Evolutionary conservation across 2,113 vertebrate genomes (phyloP), one percentile per base, ranked within the genome.

Genomic region (Phocoena phocoena): DNA sequence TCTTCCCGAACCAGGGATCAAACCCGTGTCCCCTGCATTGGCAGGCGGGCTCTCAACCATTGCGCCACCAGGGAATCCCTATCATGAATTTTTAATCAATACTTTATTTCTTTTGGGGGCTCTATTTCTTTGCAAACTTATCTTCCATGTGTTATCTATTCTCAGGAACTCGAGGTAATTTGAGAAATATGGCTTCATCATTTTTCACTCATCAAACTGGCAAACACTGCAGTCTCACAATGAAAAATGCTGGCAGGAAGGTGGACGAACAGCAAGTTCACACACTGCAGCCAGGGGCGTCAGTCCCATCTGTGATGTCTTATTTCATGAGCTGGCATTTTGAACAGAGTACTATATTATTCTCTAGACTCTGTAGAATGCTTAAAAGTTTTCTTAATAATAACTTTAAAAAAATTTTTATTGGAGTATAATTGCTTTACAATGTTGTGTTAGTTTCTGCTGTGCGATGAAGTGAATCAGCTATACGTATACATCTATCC

Each of bases 1-100:
- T 50, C 50, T 50, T 50, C 13, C 50, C 50, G 14, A 3, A 15
- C 50, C 4, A 53, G 50, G 50, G 50, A 5, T 53, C 15, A 13
- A 53, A 53, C 15, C 53, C 15, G 1, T 53, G 53, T 18, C 53
- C 53, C 53, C 53, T 17, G 53, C 53, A 53, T 18, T 53, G 53
- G 53, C 53, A 17, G 5, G 53, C 0, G 0, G 53, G 18, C 53
- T 18, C 53, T 53, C 53, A 6, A 53, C 53, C 53, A 18, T 5
- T 53, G 53, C 5, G 1, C 53, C 53, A 53, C 53, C 53, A 53
- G 53, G 53, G 53, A 53, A 53, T 5, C 15, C 53, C 67, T 79
- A 85, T 21, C n/a, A 21, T 90, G 62, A 70, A 82, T 88, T 96
- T 88, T 88, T 87, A 92, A 85, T 95, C 88, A 63, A 94, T 90